These are phyloP conservation scores for Serinus canaria DNA, from an alignment of 2,113 vertebrate species.

Conservation along the genomic window DNA sequence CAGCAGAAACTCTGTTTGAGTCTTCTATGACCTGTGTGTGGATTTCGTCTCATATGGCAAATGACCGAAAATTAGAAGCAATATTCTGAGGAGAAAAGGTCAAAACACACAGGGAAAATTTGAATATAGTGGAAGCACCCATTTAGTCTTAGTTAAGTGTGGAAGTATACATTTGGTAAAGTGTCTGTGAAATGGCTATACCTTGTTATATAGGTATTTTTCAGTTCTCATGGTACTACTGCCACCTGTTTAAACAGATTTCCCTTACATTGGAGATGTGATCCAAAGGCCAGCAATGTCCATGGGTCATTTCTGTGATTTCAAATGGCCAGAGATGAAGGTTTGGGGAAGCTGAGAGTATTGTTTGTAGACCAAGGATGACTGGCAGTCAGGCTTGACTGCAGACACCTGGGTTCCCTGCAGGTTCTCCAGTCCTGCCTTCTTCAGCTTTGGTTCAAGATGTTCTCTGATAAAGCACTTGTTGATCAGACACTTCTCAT, in stretches of 20 bases:
- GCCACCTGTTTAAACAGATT: neutral
- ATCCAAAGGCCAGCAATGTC: neutral
- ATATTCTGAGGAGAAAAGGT: neutral
- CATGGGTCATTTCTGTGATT: neutral
- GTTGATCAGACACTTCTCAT: neutral
- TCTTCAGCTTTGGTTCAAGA: neutral
- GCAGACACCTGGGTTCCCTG: neutral
- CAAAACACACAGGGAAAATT: neutral
- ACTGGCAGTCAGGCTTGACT: neutral
- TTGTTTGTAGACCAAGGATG: neutral
- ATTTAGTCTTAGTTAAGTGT: neutral
- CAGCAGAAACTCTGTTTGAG: constrained; percentile 21
- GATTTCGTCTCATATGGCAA: constrained; percentile 18
- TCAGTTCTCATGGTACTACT: neutral
- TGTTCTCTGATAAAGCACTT: neutral
- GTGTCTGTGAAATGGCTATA: neutral
- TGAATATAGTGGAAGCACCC: neutral
- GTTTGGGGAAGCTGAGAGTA: neutral
- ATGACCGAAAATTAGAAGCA: neutral
- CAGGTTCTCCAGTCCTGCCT: neutral
- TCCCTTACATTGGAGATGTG: neutral
- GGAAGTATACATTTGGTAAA: neutral
- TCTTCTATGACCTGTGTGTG: constrained; percentile 14
- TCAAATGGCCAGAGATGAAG: neutral
- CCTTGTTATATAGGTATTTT: neutral